Conservation (phyloP, 2,888 invertebrate species). For the Orchestes rusci region DNA sequence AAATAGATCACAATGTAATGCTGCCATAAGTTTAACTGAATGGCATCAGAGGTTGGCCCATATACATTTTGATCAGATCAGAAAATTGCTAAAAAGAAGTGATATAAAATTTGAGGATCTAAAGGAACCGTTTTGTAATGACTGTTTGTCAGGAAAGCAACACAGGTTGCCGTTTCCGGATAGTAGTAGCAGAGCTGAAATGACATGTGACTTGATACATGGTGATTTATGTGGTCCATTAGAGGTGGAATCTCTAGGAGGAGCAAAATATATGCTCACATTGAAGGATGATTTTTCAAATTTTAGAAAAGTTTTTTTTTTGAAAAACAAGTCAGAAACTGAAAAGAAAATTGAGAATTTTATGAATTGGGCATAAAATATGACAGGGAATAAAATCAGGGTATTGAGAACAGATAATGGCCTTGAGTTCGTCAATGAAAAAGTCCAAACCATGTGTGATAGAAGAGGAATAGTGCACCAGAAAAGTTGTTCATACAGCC, state of each 20-base stretch:
- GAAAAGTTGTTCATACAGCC: neutral
- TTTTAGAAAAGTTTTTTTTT: slow-evolving; percentile 4
- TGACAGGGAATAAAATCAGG: slow-evolving; percentile 26
- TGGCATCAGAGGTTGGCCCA: neutral
- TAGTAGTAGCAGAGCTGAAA: neutral
- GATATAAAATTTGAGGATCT: neutral
- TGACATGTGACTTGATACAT: slow-evolving; percentile 2
- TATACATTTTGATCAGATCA: neutral
- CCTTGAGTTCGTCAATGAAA: slow-evolving; percentile 4
- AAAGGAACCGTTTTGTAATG: neutral
- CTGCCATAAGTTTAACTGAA: neutral
- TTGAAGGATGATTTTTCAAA: slow-evolving; percentile 8
- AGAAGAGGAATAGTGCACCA: slow-evolving; percentile 4
- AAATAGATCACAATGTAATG: neutral
- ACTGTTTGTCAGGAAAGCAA: slow-evolving; percentile 3
- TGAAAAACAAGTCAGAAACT: slow-evolving; percentile 1
- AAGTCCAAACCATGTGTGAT: neutral
- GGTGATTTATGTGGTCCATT: slow-evolving; percentile 6
- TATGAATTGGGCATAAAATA: slow-evolving; percentile 28
- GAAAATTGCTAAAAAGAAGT: neutral
- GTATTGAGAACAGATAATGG: slow-evolving; percentile 4
- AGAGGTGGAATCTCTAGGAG: slow-evolving; percentile 4
- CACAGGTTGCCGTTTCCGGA: slow-evolving; percentile 2
- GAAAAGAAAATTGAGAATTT: slow-evolving; percentile 1
- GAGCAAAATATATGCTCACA: slow-evolving; percentile 1